Evolutionary conservation across 2,113 vertebrate species (phyloP).

Genomic region (Cichladusa arquata): DNA sequence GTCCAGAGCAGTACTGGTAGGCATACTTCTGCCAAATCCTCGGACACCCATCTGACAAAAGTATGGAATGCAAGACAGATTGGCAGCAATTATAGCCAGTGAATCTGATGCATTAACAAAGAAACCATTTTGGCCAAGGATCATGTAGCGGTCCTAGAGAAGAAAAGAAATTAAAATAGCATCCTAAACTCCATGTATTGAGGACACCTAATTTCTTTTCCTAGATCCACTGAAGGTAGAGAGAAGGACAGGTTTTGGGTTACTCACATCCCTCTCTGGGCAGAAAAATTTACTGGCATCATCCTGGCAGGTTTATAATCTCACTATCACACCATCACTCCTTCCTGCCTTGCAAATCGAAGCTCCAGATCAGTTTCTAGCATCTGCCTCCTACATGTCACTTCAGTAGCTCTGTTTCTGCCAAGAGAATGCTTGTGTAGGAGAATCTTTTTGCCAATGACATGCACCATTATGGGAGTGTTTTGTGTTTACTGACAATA

Average conservation of each 20-base stretch:
- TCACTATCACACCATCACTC: background rate
- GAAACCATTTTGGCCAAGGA: slow-evolving; percentile 95
- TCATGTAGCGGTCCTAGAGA: slow-evolving; percentile 94
- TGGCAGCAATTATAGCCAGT: slow-evolving; percentile 93
- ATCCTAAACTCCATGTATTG: background rate
- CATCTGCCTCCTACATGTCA: background rate
- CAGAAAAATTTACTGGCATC: background rate
- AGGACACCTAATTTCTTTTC: background rate
- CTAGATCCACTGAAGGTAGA: background rate
- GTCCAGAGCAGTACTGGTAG: slow-evolving; percentile 93
- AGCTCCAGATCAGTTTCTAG: background rate
- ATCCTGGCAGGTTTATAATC: background rate
- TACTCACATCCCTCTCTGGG: background rate
- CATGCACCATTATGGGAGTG: fast-evolving
- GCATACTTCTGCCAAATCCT: slow-evolving; percentile 95
- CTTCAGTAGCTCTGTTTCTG: background rate
- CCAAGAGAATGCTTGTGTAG: background rate
- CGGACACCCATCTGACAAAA: slow-evolving; percentile 89
- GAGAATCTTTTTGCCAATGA: background rate
- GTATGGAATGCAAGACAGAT: slow-evolving; percentile 91
- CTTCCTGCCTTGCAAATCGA: background rate
- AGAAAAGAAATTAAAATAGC: slow-evolving; percentile 25
- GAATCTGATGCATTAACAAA: slow-evolving; percentile 97
- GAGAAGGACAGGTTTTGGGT: background rate
- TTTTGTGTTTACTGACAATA: background rate